Evolutionary conservation across 1,140 invertebrate genomes (phyloP).

Genomic region (Myzus persicae): DNA sequence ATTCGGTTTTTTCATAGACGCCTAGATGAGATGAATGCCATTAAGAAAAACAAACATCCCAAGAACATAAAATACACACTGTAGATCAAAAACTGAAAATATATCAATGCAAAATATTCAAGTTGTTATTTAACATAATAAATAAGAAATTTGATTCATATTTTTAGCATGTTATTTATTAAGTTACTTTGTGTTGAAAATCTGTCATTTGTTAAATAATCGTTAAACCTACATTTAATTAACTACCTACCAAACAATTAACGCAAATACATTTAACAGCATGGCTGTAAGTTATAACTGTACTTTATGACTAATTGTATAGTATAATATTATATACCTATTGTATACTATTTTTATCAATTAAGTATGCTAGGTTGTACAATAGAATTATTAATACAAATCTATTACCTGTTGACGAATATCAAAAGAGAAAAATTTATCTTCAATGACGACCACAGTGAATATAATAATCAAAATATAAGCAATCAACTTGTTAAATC

Average conservation of each 20-base stretch:
- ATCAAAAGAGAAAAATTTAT: constrained; percentile 39
- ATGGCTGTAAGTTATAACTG: too few relatives aligned
- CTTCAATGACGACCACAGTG: not conserved
- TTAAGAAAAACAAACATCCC: constrained; percentile 4
- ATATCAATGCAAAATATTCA: not conserved
- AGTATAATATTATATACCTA: too few relatives aligned
- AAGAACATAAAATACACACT: not conserved
- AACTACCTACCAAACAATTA: too few relatives aligned
- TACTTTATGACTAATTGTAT: too few relatives aligned
- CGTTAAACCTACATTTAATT: too few relatives aligned
- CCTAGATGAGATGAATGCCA: not conserved
- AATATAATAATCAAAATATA: constrained; percentile 62
- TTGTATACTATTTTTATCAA: too few relatives aligned
- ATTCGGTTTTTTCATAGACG: not conserved
- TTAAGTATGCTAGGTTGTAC: not conserved
- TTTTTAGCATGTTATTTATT: too few relatives aligned
- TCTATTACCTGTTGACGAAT: constrained; percentile 46
- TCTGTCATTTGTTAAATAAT: too few relatives aligned
- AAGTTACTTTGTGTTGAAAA: too few relatives aligned
- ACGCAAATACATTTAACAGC: too few relatives aligned
- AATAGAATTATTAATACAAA: not conserved
- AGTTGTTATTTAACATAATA: not conserved
- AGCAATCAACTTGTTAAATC: constrained; percentile 68
- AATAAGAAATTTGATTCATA: too few relatives aligned
- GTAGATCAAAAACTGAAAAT: constrained; percentile 19